phyloP scores from a whole-genome alignment of 2,888 invertebrate genomes.

The Dynastes tityus region DNA sequence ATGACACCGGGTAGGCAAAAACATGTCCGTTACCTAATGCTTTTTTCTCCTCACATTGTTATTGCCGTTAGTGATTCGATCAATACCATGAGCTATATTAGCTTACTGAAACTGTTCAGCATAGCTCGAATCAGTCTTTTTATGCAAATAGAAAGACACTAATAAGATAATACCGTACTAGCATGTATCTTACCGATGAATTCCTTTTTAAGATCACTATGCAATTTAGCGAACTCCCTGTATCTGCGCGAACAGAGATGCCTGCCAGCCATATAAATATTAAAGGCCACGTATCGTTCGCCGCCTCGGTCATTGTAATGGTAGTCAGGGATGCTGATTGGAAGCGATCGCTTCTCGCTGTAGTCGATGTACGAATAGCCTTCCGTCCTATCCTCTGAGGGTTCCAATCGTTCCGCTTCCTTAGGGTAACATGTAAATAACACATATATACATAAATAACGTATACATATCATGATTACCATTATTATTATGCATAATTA shows the following conservation, averaged over 20 bases:
- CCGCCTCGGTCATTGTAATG: conserved; percentile 90
- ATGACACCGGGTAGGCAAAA: too few species aligned
- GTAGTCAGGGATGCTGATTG: conserved; percentile 95
- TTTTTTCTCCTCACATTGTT: too few species aligned
- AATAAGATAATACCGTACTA: too few species aligned
- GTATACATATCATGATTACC: too few species aligned
- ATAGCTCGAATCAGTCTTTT: too few species aligned
- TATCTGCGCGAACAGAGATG: conserved; percentile 97
- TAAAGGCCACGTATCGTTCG: conserved; percentile 94
- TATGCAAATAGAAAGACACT: too few species aligned
- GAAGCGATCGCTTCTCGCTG: conserved; percentile 93
- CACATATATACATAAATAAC: too few species aligned
- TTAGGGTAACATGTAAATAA: conserved; percentile 61
- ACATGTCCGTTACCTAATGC: too few species aligned
- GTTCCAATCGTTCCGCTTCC: conserved; percentile 89
- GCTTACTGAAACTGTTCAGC: too few species aligned
- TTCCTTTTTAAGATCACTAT: conserved; percentile 91
- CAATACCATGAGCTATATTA: too few species aligned
- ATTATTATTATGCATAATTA: too few species aligned
- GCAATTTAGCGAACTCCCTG: conserved; percentile 93
- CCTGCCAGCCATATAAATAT: conserved; percentile 99
- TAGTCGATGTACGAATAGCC: conserved; percentile 91
- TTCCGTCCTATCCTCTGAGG: conserved; percentile 82
- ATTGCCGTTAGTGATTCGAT: too few species aligned
- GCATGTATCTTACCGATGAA: conserved; percentile 79